These are phyloP conservation scores for Emydocephalus ijimae DNA, from an alignment of 2,113 vertebrate species.

Conservation along the genomic window DNA sequence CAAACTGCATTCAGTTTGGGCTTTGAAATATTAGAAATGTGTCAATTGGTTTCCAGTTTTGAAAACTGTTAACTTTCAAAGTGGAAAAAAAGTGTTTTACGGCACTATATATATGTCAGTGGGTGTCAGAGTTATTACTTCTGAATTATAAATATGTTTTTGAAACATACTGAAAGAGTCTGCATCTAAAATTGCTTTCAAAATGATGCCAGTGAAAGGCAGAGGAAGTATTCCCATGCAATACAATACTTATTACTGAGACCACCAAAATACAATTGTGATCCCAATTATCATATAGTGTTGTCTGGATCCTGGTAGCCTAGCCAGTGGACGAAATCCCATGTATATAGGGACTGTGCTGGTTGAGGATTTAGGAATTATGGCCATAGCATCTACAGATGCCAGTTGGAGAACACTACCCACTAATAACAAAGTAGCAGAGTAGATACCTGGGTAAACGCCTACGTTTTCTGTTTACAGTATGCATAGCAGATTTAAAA, in stretches of 20 bases:
- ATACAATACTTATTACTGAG: background rate
- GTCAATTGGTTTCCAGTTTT: slow-evolving; percentile 27
- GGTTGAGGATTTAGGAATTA: background rate
- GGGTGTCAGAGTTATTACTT: background rate
- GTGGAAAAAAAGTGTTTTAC: background rate
- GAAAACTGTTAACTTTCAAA: slow-evolving; percentile 25
- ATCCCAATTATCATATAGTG: background rate
- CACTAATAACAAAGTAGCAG: background rate
- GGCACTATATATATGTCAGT: background rate
- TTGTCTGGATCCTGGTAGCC: background rate
- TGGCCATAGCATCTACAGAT: background rate
- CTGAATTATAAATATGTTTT: background rate
- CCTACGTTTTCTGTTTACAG: background rate
- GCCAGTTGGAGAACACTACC: background rate
- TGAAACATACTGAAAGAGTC: background rate
- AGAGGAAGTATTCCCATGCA: background rate
- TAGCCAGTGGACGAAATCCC: background rate
- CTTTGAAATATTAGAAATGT: slow-evolving; percentile 6
- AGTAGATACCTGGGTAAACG: background rate
- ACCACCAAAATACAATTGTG: background rate
- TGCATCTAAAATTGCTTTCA: background rate
- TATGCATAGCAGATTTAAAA: background rate
- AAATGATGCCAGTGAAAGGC: background rate
- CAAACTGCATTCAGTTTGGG: slow-evolving; percentile 3
- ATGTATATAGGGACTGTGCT: background rate